A percentile compares a stretch with the other conserved stretches of the same genome.
Evolutionary conservation across 2,888 invertebrate genomes (phyloP).

Genomic region (Machimus rusticus): DNA sequence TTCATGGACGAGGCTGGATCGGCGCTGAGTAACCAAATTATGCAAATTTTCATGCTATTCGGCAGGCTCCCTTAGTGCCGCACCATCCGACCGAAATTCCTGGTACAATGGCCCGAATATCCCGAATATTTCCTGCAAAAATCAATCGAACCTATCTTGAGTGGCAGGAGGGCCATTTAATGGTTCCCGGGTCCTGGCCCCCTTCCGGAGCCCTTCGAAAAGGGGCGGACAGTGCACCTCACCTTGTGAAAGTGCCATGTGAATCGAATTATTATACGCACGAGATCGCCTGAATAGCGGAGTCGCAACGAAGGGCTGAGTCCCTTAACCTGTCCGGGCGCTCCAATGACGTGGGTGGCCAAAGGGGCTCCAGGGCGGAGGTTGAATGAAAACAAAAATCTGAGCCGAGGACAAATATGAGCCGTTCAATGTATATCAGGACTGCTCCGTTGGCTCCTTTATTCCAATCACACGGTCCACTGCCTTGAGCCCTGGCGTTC

Average conservation of each 20-base stretch:
- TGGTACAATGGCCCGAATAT: neutral
- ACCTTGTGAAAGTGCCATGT: slow-evolving; percentile 15
- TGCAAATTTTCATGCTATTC: neutral
- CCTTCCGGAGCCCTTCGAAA: neutral
- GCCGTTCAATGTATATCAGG: neutral
- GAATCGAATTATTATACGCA: slow-evolving; percentile 32
- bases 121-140: neutral
- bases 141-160: neutral
- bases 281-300: slow-evolving; percentile 3
- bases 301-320: slow-evolving; percentile 5
- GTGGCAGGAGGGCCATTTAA: neutral
- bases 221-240: neutral
- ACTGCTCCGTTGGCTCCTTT: neutral
- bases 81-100: neutral
- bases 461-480: slow-evolving; percentile 3
- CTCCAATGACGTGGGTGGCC: neutral
- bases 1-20: neutral
- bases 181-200: neutral
- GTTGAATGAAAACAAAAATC: neutral
- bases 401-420: neutral
- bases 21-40: neutral
- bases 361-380: neutral
- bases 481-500: neutral
- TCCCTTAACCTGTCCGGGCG: neutral
- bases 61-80: neutral